Conservation (phyloP, 2,113 vertebrate genomes). For the Aspidoscelis tigris region DNA sequence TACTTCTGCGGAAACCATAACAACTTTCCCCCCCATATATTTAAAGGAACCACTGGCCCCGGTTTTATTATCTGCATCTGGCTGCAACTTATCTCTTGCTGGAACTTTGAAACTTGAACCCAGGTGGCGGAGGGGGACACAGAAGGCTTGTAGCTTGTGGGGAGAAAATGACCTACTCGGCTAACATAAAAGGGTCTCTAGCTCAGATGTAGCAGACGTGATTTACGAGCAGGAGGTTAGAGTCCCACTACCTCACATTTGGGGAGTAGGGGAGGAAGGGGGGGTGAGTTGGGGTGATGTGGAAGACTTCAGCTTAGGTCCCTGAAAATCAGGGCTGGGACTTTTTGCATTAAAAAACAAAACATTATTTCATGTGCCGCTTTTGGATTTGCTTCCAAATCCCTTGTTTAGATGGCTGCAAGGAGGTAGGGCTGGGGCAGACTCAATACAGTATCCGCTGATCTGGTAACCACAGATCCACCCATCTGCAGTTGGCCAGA, state of each 20-base stretch:
- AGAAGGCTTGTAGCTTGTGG: not conserved
- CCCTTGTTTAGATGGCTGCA: no score
- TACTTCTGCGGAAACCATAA: not conserved
- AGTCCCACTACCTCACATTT: not conserved
- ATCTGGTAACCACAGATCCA: no score
- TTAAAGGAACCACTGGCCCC: not conserved
- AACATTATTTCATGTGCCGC: no score
- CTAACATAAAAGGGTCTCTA: not conserved
- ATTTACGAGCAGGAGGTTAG: not conserved
- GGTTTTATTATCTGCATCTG: constrained; percentile 11
- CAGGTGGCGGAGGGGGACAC: not conserved
- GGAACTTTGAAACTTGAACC: not conserved
- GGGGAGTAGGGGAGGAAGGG: no score
- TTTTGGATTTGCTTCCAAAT: no score
- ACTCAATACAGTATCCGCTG: no score
- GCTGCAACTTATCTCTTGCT: not conserved
- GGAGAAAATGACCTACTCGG: not conserved
- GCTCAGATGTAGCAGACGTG: not conserved
- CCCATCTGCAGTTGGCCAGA: no score
- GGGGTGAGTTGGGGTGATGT: no score
- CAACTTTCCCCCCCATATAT: not conserved
- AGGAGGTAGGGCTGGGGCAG: no score
- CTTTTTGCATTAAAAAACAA: no score
- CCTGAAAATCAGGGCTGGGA: no score
- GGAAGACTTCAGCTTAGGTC: no score